These are phyloP conservation scores for Drosophila dunni DNA, from an alignment of 1,140 invertebrate species.

Conservation along the genomic window DNA sequence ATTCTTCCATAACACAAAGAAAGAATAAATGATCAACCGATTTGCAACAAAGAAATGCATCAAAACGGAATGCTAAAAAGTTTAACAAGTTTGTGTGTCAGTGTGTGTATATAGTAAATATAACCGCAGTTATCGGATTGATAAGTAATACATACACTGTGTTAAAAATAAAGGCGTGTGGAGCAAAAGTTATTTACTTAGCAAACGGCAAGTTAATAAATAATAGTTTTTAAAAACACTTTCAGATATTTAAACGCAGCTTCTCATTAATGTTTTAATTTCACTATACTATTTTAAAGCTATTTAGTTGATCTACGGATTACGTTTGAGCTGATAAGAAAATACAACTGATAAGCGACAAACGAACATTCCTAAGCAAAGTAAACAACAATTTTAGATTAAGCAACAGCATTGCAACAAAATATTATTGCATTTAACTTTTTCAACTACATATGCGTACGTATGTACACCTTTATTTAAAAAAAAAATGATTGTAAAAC, in stretches of 20 bases:
- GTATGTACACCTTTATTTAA: too few species aligned
- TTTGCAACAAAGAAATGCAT: constrained; percentile 12
- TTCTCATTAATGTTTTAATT: constrained; percentile 26
- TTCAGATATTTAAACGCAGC: background rate
- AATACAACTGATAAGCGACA: constrained; percentile 38
- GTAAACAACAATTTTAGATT: constrained; percentile 24
- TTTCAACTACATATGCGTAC: background rate
- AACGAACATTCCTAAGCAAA: constrained; percentile 12
- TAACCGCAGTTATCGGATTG: too few species aligned
- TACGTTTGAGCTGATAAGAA: constrained; percentile 48
- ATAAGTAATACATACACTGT: too few species aligned
- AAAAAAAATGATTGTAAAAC: constrained; percentile 20
- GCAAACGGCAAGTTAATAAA: too few species aligned
- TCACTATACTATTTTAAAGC: background rate
- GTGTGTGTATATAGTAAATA: too few species aligned
- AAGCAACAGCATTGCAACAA: constrained; percentile 24
- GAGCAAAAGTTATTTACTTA: too few species aligned
- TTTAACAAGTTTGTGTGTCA: too few species aligned
- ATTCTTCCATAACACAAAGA: constrained; percentile 31
- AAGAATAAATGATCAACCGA: constrained; percentile 9
- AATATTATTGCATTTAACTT: constrained; percentile 7
- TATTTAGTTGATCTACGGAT: background rate
- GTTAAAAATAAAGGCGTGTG: too few species aligned
- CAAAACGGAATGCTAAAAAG: too few species aligned
- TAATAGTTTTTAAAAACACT: background rate